Evolutionary conservation across 2,113 vertebrate genomes (phyloP).

Genomic region (Irena cyanogastra): DNA sequence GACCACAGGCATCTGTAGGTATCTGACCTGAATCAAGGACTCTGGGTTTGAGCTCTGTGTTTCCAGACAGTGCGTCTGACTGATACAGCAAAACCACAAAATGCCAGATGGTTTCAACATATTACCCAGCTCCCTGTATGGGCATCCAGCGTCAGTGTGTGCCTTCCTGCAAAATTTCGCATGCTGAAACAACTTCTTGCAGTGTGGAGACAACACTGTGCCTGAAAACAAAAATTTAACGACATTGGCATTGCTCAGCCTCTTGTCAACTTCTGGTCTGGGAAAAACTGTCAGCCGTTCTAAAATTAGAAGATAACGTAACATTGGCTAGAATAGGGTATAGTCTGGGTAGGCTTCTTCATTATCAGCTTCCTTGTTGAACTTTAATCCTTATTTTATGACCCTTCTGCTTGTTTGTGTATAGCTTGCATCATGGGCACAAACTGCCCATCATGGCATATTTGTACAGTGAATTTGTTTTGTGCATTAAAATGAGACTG

Average conservation of each 20-base stretch:
- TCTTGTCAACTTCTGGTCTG: slow-evolving; percentile 44
- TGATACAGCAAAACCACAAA: slow-evolving; percentile 51
- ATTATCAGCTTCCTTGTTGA: background rate
- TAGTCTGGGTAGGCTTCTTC: slow-evolving; percentile 8
- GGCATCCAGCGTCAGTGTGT: slow-evolving; percentile 23
- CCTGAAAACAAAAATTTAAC: slow-evolving; percentile 33
- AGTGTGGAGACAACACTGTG: slow-evolving; percentile 13
- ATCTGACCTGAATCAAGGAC: slow-evolving; percentile 47
- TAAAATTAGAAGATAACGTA: slow-evolving; percentile 10
- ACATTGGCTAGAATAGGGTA: background rate
- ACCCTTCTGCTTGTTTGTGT: slow-evolving; percentile 6
- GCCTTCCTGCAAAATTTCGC: slow-evolving; percentile 53
- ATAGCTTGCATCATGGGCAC: background rate
- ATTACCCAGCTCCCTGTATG: slow-evolving; percentile 42
- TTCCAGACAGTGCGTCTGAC: slow-evolving; percentile 56
- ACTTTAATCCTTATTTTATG: slow-evolving; percentile 49
- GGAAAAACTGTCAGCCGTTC: slow-evolving; percentile 34
- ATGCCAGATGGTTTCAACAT: slow-evolving; percentile 62
- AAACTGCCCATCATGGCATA: background rate
- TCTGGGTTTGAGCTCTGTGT: slow-evolving; percentile 27
- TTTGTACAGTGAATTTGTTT: background rate
- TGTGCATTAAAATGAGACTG: background rate
- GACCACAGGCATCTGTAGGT: slow-evolving; percentile 4
- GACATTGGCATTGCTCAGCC: background rate
- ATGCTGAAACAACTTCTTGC: slow-evolving; percentile 35